These are phyloP conservation scores for Phyllostomus discolor DNA, from an alignment of 2,113 vertebrate genomes.

Conservation along the genomic window DNA sequence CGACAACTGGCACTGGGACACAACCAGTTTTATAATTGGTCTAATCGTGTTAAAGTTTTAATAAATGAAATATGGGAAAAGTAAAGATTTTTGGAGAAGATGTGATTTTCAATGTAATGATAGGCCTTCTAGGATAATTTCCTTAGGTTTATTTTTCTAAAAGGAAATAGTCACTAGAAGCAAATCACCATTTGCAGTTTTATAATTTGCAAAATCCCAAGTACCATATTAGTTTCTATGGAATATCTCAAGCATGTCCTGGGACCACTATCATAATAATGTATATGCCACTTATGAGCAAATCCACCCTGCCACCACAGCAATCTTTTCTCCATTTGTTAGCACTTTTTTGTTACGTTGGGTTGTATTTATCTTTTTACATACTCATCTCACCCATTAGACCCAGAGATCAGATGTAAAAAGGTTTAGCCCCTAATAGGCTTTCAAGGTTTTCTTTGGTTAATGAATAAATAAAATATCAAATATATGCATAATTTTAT, in stretches of 20 bases:
- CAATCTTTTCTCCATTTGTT: background rate
- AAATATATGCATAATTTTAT: background rate
- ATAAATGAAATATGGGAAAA: background rate
- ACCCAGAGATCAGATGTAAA: background rate
- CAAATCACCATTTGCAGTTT: constrained; percentile 9
- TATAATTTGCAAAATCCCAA: constrained; percentile 16
- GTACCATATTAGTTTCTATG: background rate
- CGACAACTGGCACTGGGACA: background rate
- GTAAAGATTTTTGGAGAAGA: background rate
- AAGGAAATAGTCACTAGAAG: background rate
- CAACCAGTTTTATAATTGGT: background rate
- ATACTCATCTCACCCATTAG: background rate
- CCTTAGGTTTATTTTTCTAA: background rate
- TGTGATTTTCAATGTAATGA: background rate
- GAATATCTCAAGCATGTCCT: background rate
- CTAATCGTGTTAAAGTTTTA: background rate
- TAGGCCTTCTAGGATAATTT: background rate
- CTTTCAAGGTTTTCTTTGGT: background rate
- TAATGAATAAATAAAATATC: background rate
- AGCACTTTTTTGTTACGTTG: constrained; percentile 12
- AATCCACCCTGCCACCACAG: background rate
- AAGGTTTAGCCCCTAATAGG: background rate
- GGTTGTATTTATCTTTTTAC: constrained; percentile 12
- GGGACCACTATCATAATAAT: background rate
- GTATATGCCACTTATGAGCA: constrained; percentile 15